Base-by-base conservation (phyloP, 2,888 invertebrate species). In the Caenorhabditis plicata region DNA sequence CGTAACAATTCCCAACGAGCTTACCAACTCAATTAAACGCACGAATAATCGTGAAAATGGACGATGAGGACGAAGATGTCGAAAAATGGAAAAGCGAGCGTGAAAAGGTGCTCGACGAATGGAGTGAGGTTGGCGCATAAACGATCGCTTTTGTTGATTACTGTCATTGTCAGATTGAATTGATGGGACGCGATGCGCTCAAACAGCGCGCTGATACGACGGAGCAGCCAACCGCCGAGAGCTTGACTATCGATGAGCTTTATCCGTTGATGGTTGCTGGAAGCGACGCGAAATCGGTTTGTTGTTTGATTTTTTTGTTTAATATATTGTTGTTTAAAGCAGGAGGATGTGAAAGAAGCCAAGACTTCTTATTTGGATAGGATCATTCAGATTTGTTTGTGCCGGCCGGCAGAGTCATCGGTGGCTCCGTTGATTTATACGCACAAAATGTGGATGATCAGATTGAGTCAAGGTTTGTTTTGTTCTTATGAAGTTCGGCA, bases 31-130 rank as follows among this genome's bases (percentile, higher is more conserved):
- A n/a, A n/a, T n/a, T n/a, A n/a, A n/a, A n/a, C n/a, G n/a, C n/a
- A n/a, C n/a, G n/a, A n/a, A n/a, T n/a, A n/a, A n/a, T n/a, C n/a
- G n/a, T n/a, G n/a, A n/a, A 20, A 33, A 46, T 44, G 53, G 44
- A 47, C 43, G 54, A 43, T 19, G 57, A 58, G 38, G 64, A 54
- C 31, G 29, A 45, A 27, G 65, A 65, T 13, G 40, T 20, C n/a
- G 65, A 54, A 20, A 41, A 55, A 32, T 68, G 65, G 68, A 27
- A 49, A 9, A 48, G 57, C 22, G 64, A 68, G 35, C 27, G 58
- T 32, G 39, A 55, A 35, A 43, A 53, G 35, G 67, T 65, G 20
- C 40, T 64, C 17, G 68, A 68, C 25, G 68, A 64, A 32, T 68
- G 68, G 68, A 57, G 62, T 43, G 68, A 68, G 61, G 68, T 68